Base-by-base conservation (phyloP, 2,113 vertebrate genomes). In the Labeo catla region DNA sequence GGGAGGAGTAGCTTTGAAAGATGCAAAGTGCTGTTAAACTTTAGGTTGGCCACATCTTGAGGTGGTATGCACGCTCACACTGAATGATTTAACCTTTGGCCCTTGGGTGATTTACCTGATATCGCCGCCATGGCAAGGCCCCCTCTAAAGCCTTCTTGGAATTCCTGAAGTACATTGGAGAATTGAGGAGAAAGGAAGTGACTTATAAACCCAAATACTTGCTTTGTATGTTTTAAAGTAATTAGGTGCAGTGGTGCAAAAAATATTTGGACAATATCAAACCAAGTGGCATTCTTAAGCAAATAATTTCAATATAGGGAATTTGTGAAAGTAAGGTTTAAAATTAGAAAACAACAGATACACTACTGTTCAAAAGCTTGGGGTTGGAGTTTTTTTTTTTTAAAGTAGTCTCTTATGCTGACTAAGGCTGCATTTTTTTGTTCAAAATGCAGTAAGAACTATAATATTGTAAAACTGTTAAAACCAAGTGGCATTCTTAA, bases 71-170 rank as follows among this genome's bases (percentile, higher is more conserved):
- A 82, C 6, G 3, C 23, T 65, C 78, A 47, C n/a, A 9, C 43
- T 28, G 57, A 63, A 49, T 65, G 39, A 65, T 65, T 81, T 81
- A 81, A 65, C 59, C 39, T 65, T 65, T 65, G 39, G 65, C 78
- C 57, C 15, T 3, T 65, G 13, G 9, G 1, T 8, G 59, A 45
- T 61, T 81, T 54, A 23, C 78, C 36, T 63, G 21, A 63, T 47
- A 39, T 79, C 34, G 13, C 19, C 76, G 13, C 19, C 76, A 79
- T 39, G 76, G 43, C 45, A 74, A 23, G 15, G 74, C 74, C 11
- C 12, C 34, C 36, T 43, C 68, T 39, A 36, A 70, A 70, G 63
- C 9, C 63, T 66, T 34, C 3, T 77, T 77, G 49, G 23, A 76
- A 52, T 76, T 49, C 23, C 11, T 8, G 45, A 76, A 52, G n/a